Evolutionary conservation across 2,797 vertebrate genomes (phyloP).

Genomic region (Nannoperca obscura): DNA sequence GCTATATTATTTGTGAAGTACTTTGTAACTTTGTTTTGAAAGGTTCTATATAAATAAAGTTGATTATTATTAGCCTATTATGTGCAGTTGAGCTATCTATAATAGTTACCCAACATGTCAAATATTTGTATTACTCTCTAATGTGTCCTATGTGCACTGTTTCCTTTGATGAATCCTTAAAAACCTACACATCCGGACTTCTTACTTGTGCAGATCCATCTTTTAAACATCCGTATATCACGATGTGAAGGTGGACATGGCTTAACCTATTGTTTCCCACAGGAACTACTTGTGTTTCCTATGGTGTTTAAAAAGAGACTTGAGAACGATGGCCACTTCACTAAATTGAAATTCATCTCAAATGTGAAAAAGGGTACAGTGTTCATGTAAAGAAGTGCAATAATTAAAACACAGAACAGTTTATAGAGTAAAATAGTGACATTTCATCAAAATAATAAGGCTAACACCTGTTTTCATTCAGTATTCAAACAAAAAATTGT

Average conservation of each 20-base stretch:
- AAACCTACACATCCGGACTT: not conserved
- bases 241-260: slow-evolving; percentile 3
- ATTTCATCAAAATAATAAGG: not conserved
- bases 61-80: no score
- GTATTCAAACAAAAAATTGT: no score
- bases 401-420: not conserved
- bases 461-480: not conserved
- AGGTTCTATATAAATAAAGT: no score
- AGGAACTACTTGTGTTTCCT: slow-evolving; percentile 3
- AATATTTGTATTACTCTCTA: not conserved
- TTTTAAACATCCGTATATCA: slow-evolving; percentile 9
- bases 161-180: not conserved
- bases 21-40: no score
- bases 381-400: no score
- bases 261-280: slow-evolving; percentile 7
- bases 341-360: not conserved
- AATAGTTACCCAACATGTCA: not conserved
- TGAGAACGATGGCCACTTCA: not conserved
- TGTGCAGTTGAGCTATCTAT: no score
- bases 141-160: not conserved
- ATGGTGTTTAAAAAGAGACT: slow-evolving; percentile 4
- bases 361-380: not conserved
- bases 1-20: no score
- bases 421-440: not conserved
- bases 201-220: not conserved